Evolutionary conservation across 2,797 vertebrate genomes (phyloP).

Genomic region (Enteromius viviparus): DNA sequence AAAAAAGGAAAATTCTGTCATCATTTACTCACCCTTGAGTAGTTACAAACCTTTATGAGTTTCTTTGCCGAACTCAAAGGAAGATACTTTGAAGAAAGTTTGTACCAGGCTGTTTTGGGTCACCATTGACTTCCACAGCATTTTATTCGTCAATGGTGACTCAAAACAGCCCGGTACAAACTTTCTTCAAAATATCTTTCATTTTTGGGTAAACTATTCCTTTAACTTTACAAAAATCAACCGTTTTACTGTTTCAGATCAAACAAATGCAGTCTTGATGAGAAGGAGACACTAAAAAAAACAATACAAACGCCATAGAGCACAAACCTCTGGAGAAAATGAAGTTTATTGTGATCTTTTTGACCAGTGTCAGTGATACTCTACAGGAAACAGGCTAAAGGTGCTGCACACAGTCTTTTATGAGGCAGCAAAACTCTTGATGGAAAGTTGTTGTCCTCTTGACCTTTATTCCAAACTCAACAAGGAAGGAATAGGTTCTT

Average conservation of each 20-base stretch:
- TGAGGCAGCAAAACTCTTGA: conserved; percentile 61
- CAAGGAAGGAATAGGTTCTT: neutral
- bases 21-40: too few species aligned
- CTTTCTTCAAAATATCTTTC: too few species aligned
- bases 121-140: too few species aligned
- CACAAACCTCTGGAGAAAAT: neutral
- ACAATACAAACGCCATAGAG: neutral
- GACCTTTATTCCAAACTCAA: conserved; percentile 51
- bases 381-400: conserved; percentile 68
- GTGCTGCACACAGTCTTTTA: conserved; percentile 70
- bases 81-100: too few species aligned
- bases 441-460: conserved; percentile 6
- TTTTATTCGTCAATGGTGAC: too few species aligned
- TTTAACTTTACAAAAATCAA: neutral
- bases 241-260: neutral
- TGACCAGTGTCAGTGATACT: neutral
- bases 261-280: neutral
- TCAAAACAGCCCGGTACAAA: too few species aligned
- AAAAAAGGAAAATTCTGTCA: too few species aligned
- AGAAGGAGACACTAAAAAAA: neutral
- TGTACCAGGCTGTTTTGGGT: too few species aligned
- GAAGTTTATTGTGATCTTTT: neutral
- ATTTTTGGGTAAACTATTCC: too few species aligned
- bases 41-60: too few species aligned
- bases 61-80: too few species aligned